Evolutionary conservation across 2,888 invertebrate species (phyloP).

Genomic region (Drosophila affinis): DNA sequence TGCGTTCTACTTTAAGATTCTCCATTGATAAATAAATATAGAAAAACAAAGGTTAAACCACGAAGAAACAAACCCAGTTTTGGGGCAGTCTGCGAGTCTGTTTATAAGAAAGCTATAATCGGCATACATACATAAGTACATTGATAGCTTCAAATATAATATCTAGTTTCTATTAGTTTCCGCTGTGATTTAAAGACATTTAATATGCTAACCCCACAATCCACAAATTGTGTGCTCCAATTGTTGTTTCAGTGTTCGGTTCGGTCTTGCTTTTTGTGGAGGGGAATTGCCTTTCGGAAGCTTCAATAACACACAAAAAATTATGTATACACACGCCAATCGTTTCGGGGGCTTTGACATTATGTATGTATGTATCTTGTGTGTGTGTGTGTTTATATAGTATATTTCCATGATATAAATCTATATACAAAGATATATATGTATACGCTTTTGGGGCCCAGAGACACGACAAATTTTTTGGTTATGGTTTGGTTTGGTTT

Average conservation of each 20-base stretch:
- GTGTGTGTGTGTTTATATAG: constrained; percentile 15
- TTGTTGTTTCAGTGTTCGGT: neutral
- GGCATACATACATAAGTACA: too few relatives aligned
- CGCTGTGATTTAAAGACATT: neutral
- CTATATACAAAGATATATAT: constrained; percentile 3
- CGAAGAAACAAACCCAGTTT: too few relatives aligned
- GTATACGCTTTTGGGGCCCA: neutral
- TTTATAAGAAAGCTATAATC: neutral
- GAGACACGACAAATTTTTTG: constrained; percentile 52
- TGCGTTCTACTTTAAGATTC: neutral
- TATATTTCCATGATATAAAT: neutral
- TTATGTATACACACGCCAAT: constrained; percentile 68
- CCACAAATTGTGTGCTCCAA: neutral
- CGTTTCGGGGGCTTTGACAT: constrained; percentile 48
- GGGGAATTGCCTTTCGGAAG: neutral
- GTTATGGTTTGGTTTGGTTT: constrained; percentile 13
- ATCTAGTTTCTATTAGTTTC: too few relatives aligned
- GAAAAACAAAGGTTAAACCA: too few relatives aligned
- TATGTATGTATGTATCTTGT: neutral
- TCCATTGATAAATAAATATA: neutral
- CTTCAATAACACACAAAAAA: constrained; percentile 58
- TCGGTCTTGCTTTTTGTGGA: neutral
- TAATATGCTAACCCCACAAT: neutral
- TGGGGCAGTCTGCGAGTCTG: neutral
- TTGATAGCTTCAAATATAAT: too few relatives aligned